These are phyloP conservation scores for Apodemia hepburni DNA, from an alignment of 2,888 invertebrate species.

Conservation along the genomic window DNA sequence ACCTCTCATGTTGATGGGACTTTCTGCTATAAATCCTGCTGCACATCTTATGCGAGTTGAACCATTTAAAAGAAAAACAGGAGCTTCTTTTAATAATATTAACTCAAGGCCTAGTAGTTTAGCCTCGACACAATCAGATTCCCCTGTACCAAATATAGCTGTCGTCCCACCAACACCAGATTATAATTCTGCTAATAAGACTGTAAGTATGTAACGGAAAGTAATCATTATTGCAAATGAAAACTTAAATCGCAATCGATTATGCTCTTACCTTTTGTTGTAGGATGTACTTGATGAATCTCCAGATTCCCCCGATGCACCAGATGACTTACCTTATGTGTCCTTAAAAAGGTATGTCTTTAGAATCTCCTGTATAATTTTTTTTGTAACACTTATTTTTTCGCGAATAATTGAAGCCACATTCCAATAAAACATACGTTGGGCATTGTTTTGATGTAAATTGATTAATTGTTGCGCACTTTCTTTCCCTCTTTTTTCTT, in stretches of 20 bases:
- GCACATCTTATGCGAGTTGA: constrained; percentile 81
- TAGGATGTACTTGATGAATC: constrained; percentile 82
- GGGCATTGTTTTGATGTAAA: too few relatives aligned
- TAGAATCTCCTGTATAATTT: constrained; percentile 27
- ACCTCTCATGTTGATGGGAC: constrained; percentile 84
- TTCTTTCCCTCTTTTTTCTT: too few relatives aligned
- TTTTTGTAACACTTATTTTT: too few relatives aligned
- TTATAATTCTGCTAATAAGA: constrained; percentile 63
- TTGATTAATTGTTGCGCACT: too few relatives aligned
- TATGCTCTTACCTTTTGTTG: constrained; percentile 22
- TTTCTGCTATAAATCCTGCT: constrained; percentile 82
- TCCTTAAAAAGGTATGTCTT: constrained; percentile 80
- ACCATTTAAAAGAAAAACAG: constrained; percentile 68
- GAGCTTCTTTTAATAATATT: constrained; percentile 43
- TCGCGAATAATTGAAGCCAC: too few relatives aligned
- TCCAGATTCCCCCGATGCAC: constrained; percentile 84
- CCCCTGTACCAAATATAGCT: constrained; percentile 84
- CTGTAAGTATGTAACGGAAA: constrained; percentile 51
- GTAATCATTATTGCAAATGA: constrained; percentile 9
- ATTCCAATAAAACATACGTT: too few relatives aligned
- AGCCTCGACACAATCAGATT: constrained; percentile 59
- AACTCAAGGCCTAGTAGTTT: constrained; percentile 73
- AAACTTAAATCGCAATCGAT: constrained; percentile 7
- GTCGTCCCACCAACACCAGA: constrained; percentile 89
- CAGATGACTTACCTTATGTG: constrained; percentile 87